Base-by-base conservation (phyloP, 2,797 vertebrate species). In the Poeciliopsis gracilis region DNA sequence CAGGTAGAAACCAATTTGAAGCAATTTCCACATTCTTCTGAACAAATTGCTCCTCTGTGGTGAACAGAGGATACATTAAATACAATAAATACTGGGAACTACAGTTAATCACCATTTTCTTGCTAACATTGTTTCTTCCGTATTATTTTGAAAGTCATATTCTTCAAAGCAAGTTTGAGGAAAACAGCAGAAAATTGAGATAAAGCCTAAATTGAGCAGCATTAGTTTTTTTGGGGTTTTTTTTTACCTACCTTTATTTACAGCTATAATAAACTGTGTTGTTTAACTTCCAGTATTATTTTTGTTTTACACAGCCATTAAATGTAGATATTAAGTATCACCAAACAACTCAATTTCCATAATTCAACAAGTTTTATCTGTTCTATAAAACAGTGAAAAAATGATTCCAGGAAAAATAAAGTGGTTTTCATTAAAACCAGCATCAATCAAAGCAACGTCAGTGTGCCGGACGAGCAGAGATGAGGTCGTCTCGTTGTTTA, bases 401-500 rank as follows among this genome's bases (percentile, higher is more conserved):
- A 75, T 53, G 3, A 47, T 41, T 82, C 55, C 70, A 59, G 70
- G 38, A 59, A 77, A 76, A 78, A 67, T 20, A 38, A 41, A 36
- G 66, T 9, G 36, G 61, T 47, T 33, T 57, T 61, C 6, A 82
- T 73, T 28, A 75, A 28, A 85, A 82, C 86, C 59, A 6, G 87
- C 91, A 91, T 94, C 88, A 92, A 93, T 95, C 94, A 94, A 79
- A 81, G 69, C 38, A 10, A 59, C 45, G 28, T 61, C 12, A 43
- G 79, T 81, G 38, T 23, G 41, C 74, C 66, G 74, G 83, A 87
- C 25, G 45, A 80, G 85, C 61, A 63, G 73, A 69, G 83, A 84
- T 18, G 76, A 83, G 86, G 82, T 81, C 28, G 51, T 78, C 79
- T 79, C 10, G 66, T 77, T 88, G 89, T 93, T 91, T 91, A 91